These are phyloP conservation scores for Rallus limicola DNA, from an alignment of 2,113 vertebrate genomes.

Conservation along the genomic window DNA sequence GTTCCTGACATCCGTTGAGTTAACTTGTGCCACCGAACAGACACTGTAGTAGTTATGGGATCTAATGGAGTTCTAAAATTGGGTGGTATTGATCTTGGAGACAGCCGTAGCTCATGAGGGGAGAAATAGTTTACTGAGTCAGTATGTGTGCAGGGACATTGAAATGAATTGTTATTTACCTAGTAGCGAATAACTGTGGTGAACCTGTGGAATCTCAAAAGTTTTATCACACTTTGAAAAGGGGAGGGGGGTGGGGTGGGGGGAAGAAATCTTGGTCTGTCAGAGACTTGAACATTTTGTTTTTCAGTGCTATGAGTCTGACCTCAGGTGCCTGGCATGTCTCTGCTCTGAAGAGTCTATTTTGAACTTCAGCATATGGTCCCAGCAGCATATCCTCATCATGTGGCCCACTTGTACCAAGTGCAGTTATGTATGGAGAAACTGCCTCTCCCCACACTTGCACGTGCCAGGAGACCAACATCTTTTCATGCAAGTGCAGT, in stretches of 20 bases:
- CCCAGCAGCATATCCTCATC: not conserved
- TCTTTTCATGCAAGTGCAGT: not conserved
- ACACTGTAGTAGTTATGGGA: not conserved
- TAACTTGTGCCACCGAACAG: not conserved
- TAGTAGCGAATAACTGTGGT: slow-evolving; percentile 41
- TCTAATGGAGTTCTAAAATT: not conserved
- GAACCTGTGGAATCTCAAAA: not conserved
- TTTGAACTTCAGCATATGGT: slow-evolving; percentile 11
- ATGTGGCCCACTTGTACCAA: not conserved
- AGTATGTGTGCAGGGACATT: not conserved
- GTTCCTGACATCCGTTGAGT: not conserved
- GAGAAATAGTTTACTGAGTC: slow-evolving; percentile 40
- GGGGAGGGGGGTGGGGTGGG: no score
- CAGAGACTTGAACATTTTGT: not conserved
- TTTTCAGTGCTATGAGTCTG: not conserved
- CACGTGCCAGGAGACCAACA: not conserved
- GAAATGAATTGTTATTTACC: slow-evolving; percentile 45
- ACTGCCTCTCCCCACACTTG: not conserved
- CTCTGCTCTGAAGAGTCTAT: not conserved
- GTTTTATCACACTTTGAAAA: not conserved
- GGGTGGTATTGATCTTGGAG: slow-evolving; percentile 18
- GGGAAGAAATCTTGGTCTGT: not conserved
- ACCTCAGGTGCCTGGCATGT: not conserved
- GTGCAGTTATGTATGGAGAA: not conserved
- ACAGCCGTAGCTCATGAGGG: slow-evolving; percentile 14